These are phyloP conservation scores for Drosophila persimilis DNA, from an alignment of 1,140 invertebrate genomes.

Conservation along the genomic window DNA sequence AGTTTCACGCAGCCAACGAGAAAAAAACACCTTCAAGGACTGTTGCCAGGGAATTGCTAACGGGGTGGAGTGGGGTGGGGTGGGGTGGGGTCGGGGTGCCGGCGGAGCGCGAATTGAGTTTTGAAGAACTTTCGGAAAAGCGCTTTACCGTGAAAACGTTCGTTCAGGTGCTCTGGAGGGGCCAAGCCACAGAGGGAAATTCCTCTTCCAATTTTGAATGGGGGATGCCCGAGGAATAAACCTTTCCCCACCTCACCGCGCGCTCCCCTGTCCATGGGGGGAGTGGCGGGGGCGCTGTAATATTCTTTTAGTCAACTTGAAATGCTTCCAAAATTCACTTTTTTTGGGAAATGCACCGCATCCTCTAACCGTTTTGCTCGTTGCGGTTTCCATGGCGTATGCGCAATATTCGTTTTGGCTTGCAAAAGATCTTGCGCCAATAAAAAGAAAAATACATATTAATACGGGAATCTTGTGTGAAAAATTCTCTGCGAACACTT, in stretches of 20 bases:
- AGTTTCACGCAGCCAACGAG: slow-evolving; percentile 34
- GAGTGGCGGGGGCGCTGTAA: slow-evolving; percentile 45
- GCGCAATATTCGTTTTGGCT: slow-evolving; percentile 69
- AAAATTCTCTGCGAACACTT: too few relatives aligned
- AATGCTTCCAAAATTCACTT: slow-evolving; percentile 68
- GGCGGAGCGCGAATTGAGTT: slow-evolving; percentile 57
- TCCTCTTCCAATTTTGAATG: slow-evolving; percentile 44
- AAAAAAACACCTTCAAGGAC: slow-evolving; percentile 61
- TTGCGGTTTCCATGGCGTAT: slow-evolving; percentile 55
- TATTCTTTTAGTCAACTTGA: slow-evolving; percentile 75
- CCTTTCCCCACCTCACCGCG: slow-evolving; percentile 13
- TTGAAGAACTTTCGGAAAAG: slow-evolving; percentile 73
- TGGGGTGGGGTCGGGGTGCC: not conserved
- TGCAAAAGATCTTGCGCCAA: slow-evolving; percentile 45
- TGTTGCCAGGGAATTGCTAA: slow-evolving; percentile 29
- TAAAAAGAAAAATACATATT: slow-evolving; percentile 3
- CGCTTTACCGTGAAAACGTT: slow-evolving; percentile 75
- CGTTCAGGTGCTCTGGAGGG: slow-evolving; percentile 5
- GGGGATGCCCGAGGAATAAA: slow-evolving; percentile 22
- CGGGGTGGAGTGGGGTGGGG: not conserved
- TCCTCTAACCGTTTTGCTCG: not conserved
- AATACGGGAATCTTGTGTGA: slow-evolving; percentile 19
- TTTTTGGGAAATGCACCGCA: slow-evolving; percentile 30
- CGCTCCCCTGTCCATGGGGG: slow-evolving; percentile 11
- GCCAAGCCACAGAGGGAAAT: slow-evolving; percentile 10